These are phyloP conservation scores for Acleris literana DNA, from an alignment of 2,888 invertebrate genomes.

Conservation along the genomic window DNA sequence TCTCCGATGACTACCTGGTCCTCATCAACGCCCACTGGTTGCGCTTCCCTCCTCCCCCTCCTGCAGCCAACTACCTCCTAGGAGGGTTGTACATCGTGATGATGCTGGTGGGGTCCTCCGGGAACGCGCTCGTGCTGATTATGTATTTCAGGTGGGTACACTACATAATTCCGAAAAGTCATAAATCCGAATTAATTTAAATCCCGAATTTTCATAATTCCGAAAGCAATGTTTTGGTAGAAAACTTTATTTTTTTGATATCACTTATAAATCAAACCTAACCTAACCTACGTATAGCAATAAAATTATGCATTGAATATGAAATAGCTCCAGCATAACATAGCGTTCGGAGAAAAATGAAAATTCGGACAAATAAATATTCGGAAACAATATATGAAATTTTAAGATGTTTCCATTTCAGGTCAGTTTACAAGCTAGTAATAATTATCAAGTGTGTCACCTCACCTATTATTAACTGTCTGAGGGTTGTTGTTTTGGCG, in stretches of 20 bases:
- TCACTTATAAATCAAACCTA: too few species aligned
- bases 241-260: too few species aligned
- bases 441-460: background rate
- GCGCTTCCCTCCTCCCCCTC: slow-evolving; percentile 85
- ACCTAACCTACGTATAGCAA: too few species aligned
- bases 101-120: slow-evolving; percentile 85
- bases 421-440: slow-evolving; percentile 77
- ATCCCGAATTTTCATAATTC: too few species aligned
- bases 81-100: slow-evolving; percentile 85
- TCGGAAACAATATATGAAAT: too few species aligned
- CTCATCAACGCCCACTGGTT: slow-evolving; percentile 88
- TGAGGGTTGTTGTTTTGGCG: slow-evolving; percentile 21
- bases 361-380: too few species aligned
- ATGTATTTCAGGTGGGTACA: slow-evolving; percentile 86
- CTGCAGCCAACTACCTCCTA: slow-evolving; percentile 82
- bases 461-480: slow-evolving; percentile 29
- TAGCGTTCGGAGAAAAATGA: too few species aligned
- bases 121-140: slow-evolving; percentile 88
- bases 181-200: too few species aligned
- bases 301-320: too few species aligned
- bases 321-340: too few species aligned
- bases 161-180: too few species aligned
- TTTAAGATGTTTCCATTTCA: slow-evolving; percentile 44
- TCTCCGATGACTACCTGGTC: slow-evolving; percentile 80
- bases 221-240: too few species aligned